Evolutionary conservation across 1,140 invertebrate genomes (phyloP), one percentile per base, ranked within the genome.

Genomic region (Drosophila sp.): DNA sequence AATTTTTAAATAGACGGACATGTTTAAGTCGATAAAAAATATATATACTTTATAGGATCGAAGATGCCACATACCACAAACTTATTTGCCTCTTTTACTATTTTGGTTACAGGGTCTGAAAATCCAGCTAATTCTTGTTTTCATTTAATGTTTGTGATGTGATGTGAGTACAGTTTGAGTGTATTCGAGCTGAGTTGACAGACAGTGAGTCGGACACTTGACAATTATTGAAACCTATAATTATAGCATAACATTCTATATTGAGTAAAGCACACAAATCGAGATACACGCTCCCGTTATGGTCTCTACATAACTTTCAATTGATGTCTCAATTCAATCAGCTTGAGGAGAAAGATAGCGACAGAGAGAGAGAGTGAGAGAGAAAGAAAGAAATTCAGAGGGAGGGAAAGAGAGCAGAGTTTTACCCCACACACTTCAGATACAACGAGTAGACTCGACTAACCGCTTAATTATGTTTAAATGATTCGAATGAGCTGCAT

Each of bases 401-500:
- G 21, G 36, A 14, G 36, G 9, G 36, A 0, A 0, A n/a, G 7
- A n/a, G 36, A 21, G n/a, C n/a, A 51, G 43, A 38, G 45, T 14
- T 1, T 25, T 29, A 27, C 14, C 40, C 43, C 29, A 48, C 41
- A 36, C 34, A 27, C 62, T 25, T 11, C 21, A n/a, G 11, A n/a
- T 9, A 46, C 18, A 25, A 11, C n/a, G 36, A 21, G 43, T 36
- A 43, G 29, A 21, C 29, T 57, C 27, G 74, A 58, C 69, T 78
- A 81, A 79, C 59, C 51, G 80, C 80, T 83, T 83, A 76, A 82
- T 82, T 83, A 83, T 82, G 80, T 67, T 82, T 74, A 78, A 82
- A 78, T 65, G 79, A 78, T 76, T 72, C 79, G 79, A 83, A 82
- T 82, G 65, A 64, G 65, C 54, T 51, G 80, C 80, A 82, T 82